Evolutionary conservation across 2,797 vertebrate species (phyloP).

Genomic region (Pyrocephalus nanus): DNA sequence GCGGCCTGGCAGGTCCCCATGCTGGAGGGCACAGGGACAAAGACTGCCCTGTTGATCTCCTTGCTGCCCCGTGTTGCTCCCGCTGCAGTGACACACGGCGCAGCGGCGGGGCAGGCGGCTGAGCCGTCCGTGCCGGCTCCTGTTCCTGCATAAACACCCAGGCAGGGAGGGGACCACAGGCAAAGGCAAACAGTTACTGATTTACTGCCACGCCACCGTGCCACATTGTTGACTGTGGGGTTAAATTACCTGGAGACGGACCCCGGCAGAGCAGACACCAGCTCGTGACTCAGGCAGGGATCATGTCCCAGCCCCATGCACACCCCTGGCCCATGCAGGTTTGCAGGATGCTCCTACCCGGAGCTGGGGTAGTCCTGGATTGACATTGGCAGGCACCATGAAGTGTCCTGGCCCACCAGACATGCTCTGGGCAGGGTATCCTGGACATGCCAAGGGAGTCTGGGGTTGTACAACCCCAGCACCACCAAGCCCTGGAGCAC

Average conservation of each 20-base stretch:
- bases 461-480: rapidly evolving
- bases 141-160: slow-evolving; percentile 41
- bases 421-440: neutral
- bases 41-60: neutral
- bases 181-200: slow-evolving; percentile 56
- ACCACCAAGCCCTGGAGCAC: rapidly evolving
- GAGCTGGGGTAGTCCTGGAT: neutral
- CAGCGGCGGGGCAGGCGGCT: neutral
- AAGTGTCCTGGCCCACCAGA: neutral
- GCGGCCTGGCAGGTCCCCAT: neutral
- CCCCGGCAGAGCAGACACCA: neutral
- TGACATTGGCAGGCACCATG: rapidly evolving
- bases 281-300: neutral
- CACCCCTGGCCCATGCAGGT: neutral
- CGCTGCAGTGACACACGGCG: rapidly evolving
- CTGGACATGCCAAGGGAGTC: rapidly evolving
- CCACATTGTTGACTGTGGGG: slow-evolving; percentile 39
- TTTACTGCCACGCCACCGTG: neutral
- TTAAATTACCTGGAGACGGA: slow-evolving; percentile 45
- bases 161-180: slow-evolving; percentile 6
- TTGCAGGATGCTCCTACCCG: neutral
- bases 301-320: rapidly evolving
- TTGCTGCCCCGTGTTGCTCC: rapidly evolving
- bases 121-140: neutral
- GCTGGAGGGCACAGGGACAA: rapidly evolving